phyloP scores from a whole-genome alignment of 2,888 invertebrate genomes.

The Vesta saturnalis region DNA sequence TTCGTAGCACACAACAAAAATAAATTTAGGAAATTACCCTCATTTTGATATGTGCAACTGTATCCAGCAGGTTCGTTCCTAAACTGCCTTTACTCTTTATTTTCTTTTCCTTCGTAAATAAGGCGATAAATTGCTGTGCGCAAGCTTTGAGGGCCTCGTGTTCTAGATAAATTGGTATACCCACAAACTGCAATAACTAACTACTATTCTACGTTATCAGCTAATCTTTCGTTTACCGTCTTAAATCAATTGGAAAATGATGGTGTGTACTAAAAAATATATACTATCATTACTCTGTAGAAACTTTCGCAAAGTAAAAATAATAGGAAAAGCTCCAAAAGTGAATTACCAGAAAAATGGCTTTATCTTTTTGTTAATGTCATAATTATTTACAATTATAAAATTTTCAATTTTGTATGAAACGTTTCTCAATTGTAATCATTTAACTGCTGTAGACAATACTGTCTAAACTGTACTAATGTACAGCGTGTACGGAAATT shows the following conservation, averaged over 20 bases:
- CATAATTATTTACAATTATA: too few relatives aligned
- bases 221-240: background rate
- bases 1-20: background rate
- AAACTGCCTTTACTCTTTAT: background rate
- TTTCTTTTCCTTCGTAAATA: constrained; percentile 8
- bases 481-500: too few relatives aligned
- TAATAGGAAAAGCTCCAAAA: too few relatives aligned
- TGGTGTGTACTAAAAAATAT: too few relatives aligned
- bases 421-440: too few relatives aligned
- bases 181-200: background rate
- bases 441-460: too few relatives aligned
- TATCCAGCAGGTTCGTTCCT: background rate
- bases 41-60: constrained; percentile 4
- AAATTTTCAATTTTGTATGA: too few relatives aligned
- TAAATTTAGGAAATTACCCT: constrained; percentile 1
- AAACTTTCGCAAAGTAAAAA: too few relatives aligned
- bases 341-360: too few relatives aligned
- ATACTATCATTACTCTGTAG: too few relatives aligned
- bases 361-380: too few relatives aligned
- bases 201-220: constrained; percentile 1
- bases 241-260: background rate
- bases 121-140: constrained; percentile 6
- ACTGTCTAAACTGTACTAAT: too few relatives aligned
- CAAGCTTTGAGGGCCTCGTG: background rate
- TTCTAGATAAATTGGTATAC: constrained; percentile 1